phyloP scores from a whole-genome alignment of 2,113 vertebrate species.

The Nycticebus coucang region DNA sequence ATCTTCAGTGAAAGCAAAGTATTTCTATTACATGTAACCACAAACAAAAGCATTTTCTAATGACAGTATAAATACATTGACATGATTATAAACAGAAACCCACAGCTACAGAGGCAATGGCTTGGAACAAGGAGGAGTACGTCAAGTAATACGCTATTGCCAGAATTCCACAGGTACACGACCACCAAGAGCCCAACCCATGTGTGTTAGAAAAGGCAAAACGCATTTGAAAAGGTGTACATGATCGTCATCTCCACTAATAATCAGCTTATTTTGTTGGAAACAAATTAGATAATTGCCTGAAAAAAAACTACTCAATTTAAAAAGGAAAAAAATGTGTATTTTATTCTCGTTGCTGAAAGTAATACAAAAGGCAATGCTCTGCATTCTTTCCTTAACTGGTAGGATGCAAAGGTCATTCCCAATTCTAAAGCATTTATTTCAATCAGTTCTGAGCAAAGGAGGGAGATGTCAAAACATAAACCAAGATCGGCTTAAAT shows the following conservation, averaged over 20 bases:
- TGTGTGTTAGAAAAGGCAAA: background rate
- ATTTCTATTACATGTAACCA: background rate
- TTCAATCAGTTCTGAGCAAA: constrained; percentile 6
- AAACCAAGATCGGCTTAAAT: constrained; percentile 15
- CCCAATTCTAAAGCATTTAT: background rate
- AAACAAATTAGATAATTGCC: background rate
- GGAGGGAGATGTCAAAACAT: constrained; percentile 40
- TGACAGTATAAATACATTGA: background rate
- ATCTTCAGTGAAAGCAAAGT: background rate
- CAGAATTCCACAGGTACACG: background rate
- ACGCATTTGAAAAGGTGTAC: background rate
- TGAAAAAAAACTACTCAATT: background rate
- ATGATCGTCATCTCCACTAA: background rate
- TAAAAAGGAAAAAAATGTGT: background rate
- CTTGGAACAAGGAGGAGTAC: background rate
- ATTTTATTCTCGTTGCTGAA: background rate
- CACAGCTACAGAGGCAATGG: background rate
- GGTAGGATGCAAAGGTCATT: background rate
- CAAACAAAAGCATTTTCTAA: background rate
- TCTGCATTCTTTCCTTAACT: background rate
- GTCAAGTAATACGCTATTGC: background rate
- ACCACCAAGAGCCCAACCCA: background rate
- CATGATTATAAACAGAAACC: background rate
- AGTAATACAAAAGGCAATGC: background rate
- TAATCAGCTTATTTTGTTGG: background rate